Evolutionary conservation across 2,113 vertebrate genomes (phyloP).

Genomic region (Saiga tatarica): DNA sequence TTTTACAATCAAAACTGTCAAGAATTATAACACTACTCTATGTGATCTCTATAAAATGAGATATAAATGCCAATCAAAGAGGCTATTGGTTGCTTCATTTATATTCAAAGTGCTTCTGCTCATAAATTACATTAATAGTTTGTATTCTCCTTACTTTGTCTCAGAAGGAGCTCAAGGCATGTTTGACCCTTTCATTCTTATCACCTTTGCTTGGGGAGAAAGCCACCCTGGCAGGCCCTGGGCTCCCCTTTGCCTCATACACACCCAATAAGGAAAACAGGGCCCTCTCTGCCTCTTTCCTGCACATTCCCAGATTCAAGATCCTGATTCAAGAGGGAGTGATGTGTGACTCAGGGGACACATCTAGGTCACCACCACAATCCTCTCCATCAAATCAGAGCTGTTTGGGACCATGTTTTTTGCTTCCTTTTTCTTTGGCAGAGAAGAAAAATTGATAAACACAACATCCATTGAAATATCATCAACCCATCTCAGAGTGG

Average conservation of each 20-base stretch:
- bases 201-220: neutral
- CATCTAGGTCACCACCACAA: neutral
- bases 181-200: conserved; percentile 1
- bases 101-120: conserved; percentile 53
- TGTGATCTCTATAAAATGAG: conserved; percentile 69
- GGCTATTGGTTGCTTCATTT: conserved; percentile 58
- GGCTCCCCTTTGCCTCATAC: neutral
- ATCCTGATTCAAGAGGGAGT: neutral
- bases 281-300: neutral
- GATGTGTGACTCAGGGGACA: neutral
- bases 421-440: neutral
- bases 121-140: conserved; percentile 63
- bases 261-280: neutral
- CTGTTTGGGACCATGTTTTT: neutral
- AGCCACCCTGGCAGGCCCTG: neutral
- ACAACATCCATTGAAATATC: neutral
- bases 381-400: neutral
- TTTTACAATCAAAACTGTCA: conserved; percentile 68
- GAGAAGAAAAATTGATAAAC: neutral
- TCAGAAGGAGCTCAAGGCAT: neutral
- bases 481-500: neutral
- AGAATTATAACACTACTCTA: conserved; percentile 55
- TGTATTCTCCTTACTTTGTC: conserved; percentile 39
- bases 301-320: neutral
- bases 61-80: conserved; percentile 70